Evolutionary conservation across 2,113 vertebrate genomes (phyloP), one percentile per base, ranked within the genome.

Genomic region (Oostethus manadensis): DNA sequence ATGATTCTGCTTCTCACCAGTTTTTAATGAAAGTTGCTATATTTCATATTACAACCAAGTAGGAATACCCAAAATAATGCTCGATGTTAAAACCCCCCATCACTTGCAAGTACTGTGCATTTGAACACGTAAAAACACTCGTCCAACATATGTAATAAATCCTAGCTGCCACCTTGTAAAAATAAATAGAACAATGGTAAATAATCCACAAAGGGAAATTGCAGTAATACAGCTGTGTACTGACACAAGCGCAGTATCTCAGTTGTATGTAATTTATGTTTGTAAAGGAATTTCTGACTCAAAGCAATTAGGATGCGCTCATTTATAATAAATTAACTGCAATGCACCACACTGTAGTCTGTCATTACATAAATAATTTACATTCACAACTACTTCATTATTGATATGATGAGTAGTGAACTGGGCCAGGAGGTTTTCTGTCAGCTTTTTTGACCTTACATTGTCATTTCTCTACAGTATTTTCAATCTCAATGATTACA

Each of bases 301-400:
- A 11, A 47, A 23, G 71, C 47, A 80, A 72, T 72, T 60, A 51
- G 64, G 23, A 76, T 71, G 58, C 42, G 11, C 51, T n/a, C 62
- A 81, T 87, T 56, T 63, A 83, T 86, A 72, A 83, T 79, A 66
- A 51, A 86, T 83, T 20, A 60, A 80, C 76, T 65, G 66, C 72
- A 77, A 57, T 71, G 60, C 65, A 58, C 78, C 61, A 62, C 72
- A 57, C 58, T 62, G 45, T 60, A 68, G 70, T 76, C 66, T 57
- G 57, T 50, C 6, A n/a, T 56, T 8, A 3, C 45, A 72, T 90
- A 17, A 88, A 90, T 89, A 64, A 88, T 89, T 71, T 51, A 85
- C 50, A 67, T 59, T 22, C 18, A 55, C 33, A 4, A 42, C 6
- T 48, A 29, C 51, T 88, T 68, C 68, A 89, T 90, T 84, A 88